Evolutionary conservation across 2,797 vertebrate genomes (phyloP), one percentile per base, ranked within the genome.

Genomic region (Anabas testudineus): DNA sequence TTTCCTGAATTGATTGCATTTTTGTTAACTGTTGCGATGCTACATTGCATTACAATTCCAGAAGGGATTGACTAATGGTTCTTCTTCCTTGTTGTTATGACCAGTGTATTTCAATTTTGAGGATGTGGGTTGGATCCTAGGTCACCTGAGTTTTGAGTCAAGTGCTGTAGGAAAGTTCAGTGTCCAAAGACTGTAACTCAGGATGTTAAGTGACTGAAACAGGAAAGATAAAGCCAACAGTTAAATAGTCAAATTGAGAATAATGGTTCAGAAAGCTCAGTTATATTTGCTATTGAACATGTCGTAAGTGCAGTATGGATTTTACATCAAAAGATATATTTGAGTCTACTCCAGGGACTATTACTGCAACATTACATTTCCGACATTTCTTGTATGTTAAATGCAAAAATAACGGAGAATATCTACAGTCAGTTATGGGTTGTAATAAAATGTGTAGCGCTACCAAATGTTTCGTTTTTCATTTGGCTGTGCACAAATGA

Each of bases 381-480:
- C 45, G 37, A 42, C 9, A 26, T 19, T 39, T 74, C 26, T 37
- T 56, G 42, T 66, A 73, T 74, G 24, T 51, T 37, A 19, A 46
- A 22, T 43, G 22, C 34, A 52, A 45, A 59, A 76, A 69, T 69
- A 70, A 59, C 47, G 52, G 39, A 67, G 26, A 58, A 30, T 43
- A 60, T 5, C 21, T 41, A 36, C 49, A 24, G 7, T 52, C 26
- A 46, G 43, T 22, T 37, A 13, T 60, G 24, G 22, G 22, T 42
- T 32, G 26, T 47, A 37, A 68, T 58, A 26, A 34, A 65, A 53
- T 47, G 18, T 62, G 6, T 10, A 63, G 19, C 22, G 22, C 61
- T 24, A 36, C 14, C 43, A 41, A 16, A 46, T 53, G 22, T 7
- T 10, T 53, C 28, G 28, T 55, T 32, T 54, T 47, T 1, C 2